phyloP scores from a whole-genome alignment of 2,113 vertebrate genomes.

The Motacilla tschutschensis region DNA sequence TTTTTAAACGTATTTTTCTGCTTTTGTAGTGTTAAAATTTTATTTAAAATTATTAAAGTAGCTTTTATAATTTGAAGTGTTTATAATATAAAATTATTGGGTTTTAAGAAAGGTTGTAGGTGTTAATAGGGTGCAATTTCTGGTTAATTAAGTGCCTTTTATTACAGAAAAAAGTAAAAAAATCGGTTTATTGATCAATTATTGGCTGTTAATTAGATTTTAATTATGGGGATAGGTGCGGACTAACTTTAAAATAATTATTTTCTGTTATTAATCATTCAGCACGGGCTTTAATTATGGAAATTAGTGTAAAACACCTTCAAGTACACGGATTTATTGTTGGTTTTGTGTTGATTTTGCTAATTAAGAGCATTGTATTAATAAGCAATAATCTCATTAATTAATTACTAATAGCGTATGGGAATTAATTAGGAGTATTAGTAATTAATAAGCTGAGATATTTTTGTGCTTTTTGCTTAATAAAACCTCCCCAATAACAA shows the following conservation, averaged over 20 bases:
- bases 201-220: no score
- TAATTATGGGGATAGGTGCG: background rate
- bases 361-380: background rate
- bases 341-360: background rate
- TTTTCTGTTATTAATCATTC: background rate
- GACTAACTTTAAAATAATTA: background rate
- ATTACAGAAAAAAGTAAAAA: background rate
- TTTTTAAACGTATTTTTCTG: no score
- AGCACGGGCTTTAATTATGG: background rate
- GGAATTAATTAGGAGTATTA: background rate
- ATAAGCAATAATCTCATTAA: background rate
- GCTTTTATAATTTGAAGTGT: accelerated
- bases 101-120: no score
- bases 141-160: no score
- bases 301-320: background rate
- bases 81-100: no score
- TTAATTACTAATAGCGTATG: no score
- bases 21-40: accelerated
- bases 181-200: background rate
- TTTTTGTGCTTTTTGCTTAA: background rate
- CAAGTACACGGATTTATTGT: background rate
- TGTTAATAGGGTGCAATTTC: background rate
- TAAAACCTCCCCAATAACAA: background rate
- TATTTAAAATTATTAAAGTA: no score
- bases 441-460: background rate